A percentile compares a stretch with the other conserved stretches of the same genome.
These are phyloP conservation scores for Pangasius djambal DNA, from an alignment of 2,797 vertebrate species.

Conservation along the genomic window DNA sequence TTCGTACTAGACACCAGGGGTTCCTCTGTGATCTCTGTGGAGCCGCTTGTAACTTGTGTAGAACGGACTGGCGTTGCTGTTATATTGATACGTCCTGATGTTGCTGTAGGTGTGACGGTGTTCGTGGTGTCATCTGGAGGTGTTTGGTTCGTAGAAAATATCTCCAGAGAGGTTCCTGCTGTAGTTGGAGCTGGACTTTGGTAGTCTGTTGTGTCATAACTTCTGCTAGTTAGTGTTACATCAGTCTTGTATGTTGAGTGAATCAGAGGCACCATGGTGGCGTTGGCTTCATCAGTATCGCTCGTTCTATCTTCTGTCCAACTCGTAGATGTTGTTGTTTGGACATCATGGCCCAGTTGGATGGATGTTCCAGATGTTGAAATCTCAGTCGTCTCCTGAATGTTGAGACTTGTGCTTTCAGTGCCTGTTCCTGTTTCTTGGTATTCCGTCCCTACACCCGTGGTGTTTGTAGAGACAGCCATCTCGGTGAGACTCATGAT, in stretches of 20 bases:
- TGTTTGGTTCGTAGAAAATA: neutral
- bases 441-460: neutral
- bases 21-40: constrained; percentile 8
- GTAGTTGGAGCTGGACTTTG: neutral
- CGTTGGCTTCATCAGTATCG: constrained; percentile 21
- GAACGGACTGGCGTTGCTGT: neutral
- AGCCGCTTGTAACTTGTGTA: neutral
- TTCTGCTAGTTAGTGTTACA: constrained; percentile 35
- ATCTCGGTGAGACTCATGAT: neutral
- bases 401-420: constrained; percentile 10
- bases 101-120: neutral
- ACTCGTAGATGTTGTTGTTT: constrained; percentile 15
- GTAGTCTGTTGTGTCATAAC: neutral
- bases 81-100: neutral
- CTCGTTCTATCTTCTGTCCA: constrained; percentile 6
- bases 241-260: neutral
- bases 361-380: neutral
- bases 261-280: constrained; percentile 6
- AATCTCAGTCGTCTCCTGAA: neutral
- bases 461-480: neutral
- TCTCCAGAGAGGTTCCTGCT: neutral
- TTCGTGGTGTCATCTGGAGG: neutral
- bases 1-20: neutral
- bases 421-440: constrained; percentile 33
- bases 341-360: neutral